A percentile compares a stretch with the other conserved stretches of the same genome.
These are phyloP conservation scores for Synergus umbraculus DNA, from an alignment of 2,888 invertebrate species.

Conservation along the genomic window DNA sequence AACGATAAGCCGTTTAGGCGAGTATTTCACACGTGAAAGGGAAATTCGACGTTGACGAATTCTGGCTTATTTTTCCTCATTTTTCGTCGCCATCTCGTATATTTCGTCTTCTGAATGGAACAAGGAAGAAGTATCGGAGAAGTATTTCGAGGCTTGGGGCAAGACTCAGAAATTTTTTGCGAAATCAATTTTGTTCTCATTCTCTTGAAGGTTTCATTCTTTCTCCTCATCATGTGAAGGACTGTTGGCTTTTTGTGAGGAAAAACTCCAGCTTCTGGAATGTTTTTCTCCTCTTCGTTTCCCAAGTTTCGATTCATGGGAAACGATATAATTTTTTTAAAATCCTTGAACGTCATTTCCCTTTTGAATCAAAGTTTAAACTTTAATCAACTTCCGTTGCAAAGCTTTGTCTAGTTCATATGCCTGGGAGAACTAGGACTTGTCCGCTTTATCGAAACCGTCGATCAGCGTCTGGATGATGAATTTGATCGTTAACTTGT, in stretches of 20 bases:
- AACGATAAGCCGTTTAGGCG: constrained; percentile 9
- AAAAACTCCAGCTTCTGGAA: constrained; percentile 5
- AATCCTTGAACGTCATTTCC: not conserved
- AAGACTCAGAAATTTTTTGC: not conserved
- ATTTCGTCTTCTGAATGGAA: constrained; percentile 33
- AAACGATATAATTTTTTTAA: not conserved
- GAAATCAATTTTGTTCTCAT: constrained; percentile 21
- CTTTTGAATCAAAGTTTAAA: not conserved
- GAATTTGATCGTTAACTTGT: constrained; percentile 91
- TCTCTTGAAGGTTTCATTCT: not conserved
- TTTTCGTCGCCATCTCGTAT: constrained; percentile 33
- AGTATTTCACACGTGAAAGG: not conserved
- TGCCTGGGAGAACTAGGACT: constrained; percentile 60
- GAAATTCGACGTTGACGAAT: constrained; percentile 1
- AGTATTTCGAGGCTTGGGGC: constrained; percentile 13
- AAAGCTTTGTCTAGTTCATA: constrained; percentile 8
- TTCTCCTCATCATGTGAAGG: not conserved
- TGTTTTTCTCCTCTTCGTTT: not conserved
- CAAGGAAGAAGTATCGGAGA: constrained; percentile 13
- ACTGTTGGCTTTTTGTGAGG: not conserved
- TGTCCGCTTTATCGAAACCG: constrained; percentile 83
- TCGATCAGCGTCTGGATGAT: constrained; percentile 90
- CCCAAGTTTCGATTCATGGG: not conserved
- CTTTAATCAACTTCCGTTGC: not conserved
- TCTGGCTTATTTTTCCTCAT: constrained; percentile 12